A percentile compares a stretch with the other conserved stretches of the same genome.
phyloP scores from a whole-genome alignment of 2,888 invertebrate species.

The Noctua janthe region DNA sequence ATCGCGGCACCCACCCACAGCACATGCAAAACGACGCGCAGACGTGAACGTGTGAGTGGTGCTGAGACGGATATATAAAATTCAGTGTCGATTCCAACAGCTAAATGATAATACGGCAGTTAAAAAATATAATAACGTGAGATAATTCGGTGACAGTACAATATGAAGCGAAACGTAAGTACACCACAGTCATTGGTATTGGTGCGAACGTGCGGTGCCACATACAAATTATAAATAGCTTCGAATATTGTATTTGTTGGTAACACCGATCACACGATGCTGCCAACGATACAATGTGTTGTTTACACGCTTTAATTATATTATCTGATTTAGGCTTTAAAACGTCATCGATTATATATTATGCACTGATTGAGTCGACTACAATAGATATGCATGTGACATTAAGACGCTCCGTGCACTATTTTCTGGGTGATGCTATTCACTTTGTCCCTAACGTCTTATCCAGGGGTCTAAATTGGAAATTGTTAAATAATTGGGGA shows the following conservation, averaged over 20 bases:
- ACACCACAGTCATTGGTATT: constrained; percentile 68
- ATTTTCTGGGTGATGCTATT: constrained; percentile 9
- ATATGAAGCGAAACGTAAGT: constrained; percentile 89
- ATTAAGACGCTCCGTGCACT: constrained; percentile 17
- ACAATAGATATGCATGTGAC: constrained; percentile 17
- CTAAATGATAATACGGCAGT: constrained; percentile 63
- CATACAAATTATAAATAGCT: constrained; percentile 72
- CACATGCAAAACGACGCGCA: constrained; percentile 80
- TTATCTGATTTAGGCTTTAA: constrained; percentile 58
- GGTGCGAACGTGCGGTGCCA: constrained; percentile 51
- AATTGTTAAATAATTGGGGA: too few relatives aligned
- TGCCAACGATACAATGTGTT: constrained; percentile 80
- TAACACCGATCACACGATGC: constrained; percentile 72
- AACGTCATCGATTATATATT: constrained; percentile 35
- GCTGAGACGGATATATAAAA: constrained; percentile 78
- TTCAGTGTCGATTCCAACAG: constrained; percentile 72
- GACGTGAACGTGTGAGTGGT: constrained; percentile 81
- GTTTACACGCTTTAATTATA: constrained; percentile 75
- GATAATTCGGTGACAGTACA: constrained; percentile 72
- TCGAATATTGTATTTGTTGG: constrained; percentile 72
- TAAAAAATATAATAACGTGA: constrained; percentile 65
- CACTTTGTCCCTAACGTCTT: constrained; percentile 22
- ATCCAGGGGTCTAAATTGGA: constrained; percentile 49
- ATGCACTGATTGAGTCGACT: constrained; percentile 33
- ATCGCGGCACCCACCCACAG: constrained; percentile 83